A percentile compares a stretch with the other conserved stretches of the same genome.
Evolutionary conservation across 2,888 invertebrate species (phyloP).

Genomic region (Plagiodera versicolora): DNA sequence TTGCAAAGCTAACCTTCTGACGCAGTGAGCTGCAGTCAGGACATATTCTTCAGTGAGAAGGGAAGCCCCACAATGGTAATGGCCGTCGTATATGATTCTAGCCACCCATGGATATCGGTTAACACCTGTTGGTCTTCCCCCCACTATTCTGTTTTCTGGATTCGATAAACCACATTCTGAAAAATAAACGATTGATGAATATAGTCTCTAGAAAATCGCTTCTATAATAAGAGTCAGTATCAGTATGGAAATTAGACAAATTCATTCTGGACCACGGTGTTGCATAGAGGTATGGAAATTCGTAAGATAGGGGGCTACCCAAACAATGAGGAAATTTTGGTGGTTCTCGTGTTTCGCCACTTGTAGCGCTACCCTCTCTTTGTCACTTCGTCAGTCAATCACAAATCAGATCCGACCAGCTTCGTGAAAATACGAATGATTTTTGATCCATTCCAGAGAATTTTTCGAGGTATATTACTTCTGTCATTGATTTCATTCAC

Average conservation of each 20-base stretch:
- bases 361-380: too few relatives aligned
- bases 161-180: slow-evolving; percentile 81
- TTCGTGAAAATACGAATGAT: too few relatives aligned
- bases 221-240: not conserved
- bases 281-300: too few relatives aligned
- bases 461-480: too few relatives aligned
- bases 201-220: slow-evolving; percentile 6
- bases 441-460: too few relatives aligned
- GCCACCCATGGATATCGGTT: slow-evolving; percentile 89
- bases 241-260: not conserved
- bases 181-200: slow-evolving; percentile 37
- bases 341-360: too few relatives aligned
- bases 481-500: too few relatives aligned
- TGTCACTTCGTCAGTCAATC: too few relatives aligned
- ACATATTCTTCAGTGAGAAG: slow-evolving; percentile 82
- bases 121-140: slow-evolving; percentile 77
- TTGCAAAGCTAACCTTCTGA: slow-evolving; percentile 64
- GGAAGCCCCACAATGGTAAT: slow-evolving; percentile 87
- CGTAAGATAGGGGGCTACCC: too few relatives aligned
- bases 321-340: too few relatives aligned
- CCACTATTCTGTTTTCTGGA: slow-evolving; percentile 86
- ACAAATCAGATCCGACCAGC: too few relatives aligned
- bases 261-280: too few relatives aligned
- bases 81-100: slow-evolving; percentile 81
- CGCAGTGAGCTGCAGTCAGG: slow-evolving; percentile 85